Evolutionary conservation across 2,113 vertebrate species (phyloP).

Genomic region (Abramis brama): DNA sequence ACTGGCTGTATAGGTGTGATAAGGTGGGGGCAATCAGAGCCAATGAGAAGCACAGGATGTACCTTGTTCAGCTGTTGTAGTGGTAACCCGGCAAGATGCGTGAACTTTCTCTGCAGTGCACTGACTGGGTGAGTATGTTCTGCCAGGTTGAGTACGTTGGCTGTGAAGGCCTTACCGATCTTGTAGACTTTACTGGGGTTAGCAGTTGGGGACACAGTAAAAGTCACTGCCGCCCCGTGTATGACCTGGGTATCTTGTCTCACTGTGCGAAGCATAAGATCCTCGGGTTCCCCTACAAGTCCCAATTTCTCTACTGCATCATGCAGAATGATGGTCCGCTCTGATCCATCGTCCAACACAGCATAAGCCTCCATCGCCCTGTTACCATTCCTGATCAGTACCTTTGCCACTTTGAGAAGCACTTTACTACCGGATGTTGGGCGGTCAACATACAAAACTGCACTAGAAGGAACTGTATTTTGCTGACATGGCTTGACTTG

Average conservation of each 20-base stretch:
- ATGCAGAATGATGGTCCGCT: neutral
- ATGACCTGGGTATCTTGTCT: neutral
- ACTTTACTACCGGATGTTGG: neutral
- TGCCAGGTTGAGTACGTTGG: neutral
- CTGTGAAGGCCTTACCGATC: neutral
- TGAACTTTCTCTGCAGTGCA: neutral
- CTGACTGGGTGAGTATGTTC: neutral
- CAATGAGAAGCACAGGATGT: neutral
- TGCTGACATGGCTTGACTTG: neutral
- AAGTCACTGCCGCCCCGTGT: neutral
- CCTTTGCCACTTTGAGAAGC: neutral
- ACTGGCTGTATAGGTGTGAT: neutral
- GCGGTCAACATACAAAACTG: neutral
- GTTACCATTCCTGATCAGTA: neutral
- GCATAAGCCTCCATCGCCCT: neutral
- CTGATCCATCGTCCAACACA: neutral
- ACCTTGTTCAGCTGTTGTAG: neutral
- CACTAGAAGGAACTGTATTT: neutral
- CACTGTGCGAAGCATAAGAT: slow-evolving; percentile 59
- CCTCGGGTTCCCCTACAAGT: neutral
- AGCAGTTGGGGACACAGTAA: neutral
- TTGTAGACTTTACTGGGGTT: slow-evolving; percentile 72
- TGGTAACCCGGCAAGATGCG: neutral
- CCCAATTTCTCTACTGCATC: neutral
- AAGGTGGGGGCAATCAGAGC: neutral